Percentiles rank a stretch among this genome's conserved stretches.
Conservation (phyloP, 2,797 vertebrate species). For the Falco naumanni region DNA sequence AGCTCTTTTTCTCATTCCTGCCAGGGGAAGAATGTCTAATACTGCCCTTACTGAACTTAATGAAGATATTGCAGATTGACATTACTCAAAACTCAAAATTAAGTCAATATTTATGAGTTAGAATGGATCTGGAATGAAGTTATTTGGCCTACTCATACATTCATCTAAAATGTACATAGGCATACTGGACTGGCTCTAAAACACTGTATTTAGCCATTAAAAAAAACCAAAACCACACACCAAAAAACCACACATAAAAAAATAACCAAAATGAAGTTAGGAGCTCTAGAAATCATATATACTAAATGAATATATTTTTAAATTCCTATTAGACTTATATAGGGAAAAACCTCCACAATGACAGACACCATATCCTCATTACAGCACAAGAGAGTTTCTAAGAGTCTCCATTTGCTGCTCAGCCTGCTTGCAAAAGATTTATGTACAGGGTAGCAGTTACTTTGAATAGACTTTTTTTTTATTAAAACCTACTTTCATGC, state of each 20-base stretch:
- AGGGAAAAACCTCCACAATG: background rate
- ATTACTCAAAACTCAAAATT: background rate
- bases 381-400: background rate
- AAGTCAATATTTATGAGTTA: background rate
- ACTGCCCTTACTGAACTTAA: background rate
- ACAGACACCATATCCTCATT: background rate
- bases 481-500: background rate
- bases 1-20: background rate
- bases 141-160: background rate
- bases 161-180: background rate
- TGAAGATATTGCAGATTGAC: background rate
- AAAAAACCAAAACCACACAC: background rate
- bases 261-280: background rate
- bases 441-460: background rate
- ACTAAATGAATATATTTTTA: background rate
- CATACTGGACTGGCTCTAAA: background rate
- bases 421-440: background rate
- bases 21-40: background rate
- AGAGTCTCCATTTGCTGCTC: background rate
- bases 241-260: no score
- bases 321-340: background rate
- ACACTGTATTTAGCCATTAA: rapidly evolving
- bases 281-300: background rate
- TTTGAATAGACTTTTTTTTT: background rate
- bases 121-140: background rate